Conservation (phyloP, 2,888 invertebrate genomes). For the Microplitis manilae region DNA sequence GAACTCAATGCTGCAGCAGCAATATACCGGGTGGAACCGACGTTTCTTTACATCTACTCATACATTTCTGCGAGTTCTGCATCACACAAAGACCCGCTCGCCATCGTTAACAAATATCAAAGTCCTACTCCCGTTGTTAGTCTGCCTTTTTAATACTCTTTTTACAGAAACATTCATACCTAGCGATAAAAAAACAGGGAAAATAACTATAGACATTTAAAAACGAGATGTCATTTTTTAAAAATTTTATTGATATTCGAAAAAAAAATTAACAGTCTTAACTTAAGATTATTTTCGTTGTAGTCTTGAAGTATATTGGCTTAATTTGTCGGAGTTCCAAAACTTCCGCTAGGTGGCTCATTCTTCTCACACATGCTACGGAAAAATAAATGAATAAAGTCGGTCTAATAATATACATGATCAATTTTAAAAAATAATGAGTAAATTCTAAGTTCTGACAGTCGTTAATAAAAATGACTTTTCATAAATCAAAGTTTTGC, state of each 20-base stretch:
- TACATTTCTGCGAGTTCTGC: constrained; percentile 1
- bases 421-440: too few species aligned
- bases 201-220: background rate
- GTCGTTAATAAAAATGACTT: too few species aligned
- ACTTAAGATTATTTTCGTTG: too few species aligned
- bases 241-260: background rate
- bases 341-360: background rate
- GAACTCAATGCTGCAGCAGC: constrained; percentile 39
- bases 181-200: background rate
- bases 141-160: constrained; percentile 43
- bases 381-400: too few species aligned
- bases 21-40: constrained; percentile 21
- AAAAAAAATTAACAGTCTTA: too few species aligned
- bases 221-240: background rate
- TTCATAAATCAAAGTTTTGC: too few species aligned
- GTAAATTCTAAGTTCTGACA: too few species aligned
- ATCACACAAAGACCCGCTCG: constrained; percentile 49
- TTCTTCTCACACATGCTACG: background rate
- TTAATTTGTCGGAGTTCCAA: background rate
- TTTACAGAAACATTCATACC: constrained; percentile 26
- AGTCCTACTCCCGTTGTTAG: constrained; percentile 27
- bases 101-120: constrained; percentile 51
- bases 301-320: too few species aligned
- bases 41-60: constrained; percentile 33
- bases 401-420: too few species aligned